Conservation (phyloP, 2,888 invertebrate genomes). For the Cheiracanthium punctorium region DNA sequence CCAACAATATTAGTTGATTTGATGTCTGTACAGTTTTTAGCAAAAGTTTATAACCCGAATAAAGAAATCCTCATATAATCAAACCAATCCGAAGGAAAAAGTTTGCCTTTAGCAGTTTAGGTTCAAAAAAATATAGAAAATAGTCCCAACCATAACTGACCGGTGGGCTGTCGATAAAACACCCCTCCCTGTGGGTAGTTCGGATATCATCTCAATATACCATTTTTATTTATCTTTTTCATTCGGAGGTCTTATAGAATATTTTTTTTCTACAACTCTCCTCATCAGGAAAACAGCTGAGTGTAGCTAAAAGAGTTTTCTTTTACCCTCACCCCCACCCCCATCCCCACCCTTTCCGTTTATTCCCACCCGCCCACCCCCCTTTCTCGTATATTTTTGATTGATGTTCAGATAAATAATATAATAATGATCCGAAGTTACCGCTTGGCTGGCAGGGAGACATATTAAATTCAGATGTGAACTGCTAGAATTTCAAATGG, state of each 20-base stretch:
- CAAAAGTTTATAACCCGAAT: no score
- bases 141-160: neutral
- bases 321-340: neutral
- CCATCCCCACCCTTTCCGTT: conserved; percentile 23
- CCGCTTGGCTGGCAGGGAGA: conserved; percentile 59
- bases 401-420: conserved; percentile 71
- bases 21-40: no score
- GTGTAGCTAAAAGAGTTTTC: conserved; percentile 63
- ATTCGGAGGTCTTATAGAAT: conserved; percentile 43
- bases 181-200: neutral
- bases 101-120: no score
- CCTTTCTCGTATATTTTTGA: conserved; percentile 61
- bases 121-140: neutral
- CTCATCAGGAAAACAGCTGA: conserved; percentile 68
- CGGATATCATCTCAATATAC: conserved; percentile 43
- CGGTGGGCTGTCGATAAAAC: conserved; percentile 9
- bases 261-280: conserved; percentile 24
- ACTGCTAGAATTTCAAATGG: conserved; percentile 70
- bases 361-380: neutral
- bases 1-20: no score
- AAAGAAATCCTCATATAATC: no score
- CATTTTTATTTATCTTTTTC: conserved; percentile 63
- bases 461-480: conserved; percentile 71
- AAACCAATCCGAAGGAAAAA: no score
- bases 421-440: conserved; percentile 68